Conservation (phyloP, 2,113 vertebrate genomes). For the Nerophis ophidion region DNA sequence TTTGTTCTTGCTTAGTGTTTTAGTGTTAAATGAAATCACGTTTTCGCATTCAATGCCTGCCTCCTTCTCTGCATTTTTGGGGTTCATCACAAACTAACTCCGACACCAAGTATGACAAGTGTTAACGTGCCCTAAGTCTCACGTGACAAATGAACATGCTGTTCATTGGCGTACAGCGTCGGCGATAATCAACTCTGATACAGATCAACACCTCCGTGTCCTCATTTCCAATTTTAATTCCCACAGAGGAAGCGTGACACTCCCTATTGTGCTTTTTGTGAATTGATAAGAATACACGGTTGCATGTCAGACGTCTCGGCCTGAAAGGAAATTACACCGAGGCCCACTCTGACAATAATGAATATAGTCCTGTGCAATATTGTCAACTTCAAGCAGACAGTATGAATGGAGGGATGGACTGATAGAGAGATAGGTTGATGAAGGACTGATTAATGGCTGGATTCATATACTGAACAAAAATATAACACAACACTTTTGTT, state of each 20-base stretch:
- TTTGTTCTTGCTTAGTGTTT: too few relatives aligned
- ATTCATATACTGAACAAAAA: too few relatives aligned
- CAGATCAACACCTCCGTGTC: not conserved
- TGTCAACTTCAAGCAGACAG: not conserved
- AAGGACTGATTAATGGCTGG: not conserved
- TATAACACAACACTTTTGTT: too few relatives aligned
- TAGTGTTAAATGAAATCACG: too few relatives aligned
- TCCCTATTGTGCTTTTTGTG: not conserved
- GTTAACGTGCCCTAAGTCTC: too few relatives aligned
- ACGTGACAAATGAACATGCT: too few relatives aligned
- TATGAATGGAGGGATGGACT: not conserved
- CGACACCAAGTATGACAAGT: too few relatives aligned
- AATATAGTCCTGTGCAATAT: not conserved
- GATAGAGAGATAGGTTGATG: not conserved
- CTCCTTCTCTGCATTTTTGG: too few relatives aligned
- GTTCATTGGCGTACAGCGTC: too few relatives aligned
- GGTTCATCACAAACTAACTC: too few relatives aligned
- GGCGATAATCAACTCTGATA: not conserved
- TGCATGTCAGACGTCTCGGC: not conserved
- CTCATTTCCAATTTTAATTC: not conserved
- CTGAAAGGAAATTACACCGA: constrained; percentile 1
- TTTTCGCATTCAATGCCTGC: too few relatives aligned
- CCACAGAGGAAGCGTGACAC: too few relatives aligned
- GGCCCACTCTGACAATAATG: not conserved
- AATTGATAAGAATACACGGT: not conserved